These are phyloP conservation scores for Paragorgia papillata DNA, from an alignment of 92 coral and sea anemone genomes.

Conservation along the genomic window DNA sequence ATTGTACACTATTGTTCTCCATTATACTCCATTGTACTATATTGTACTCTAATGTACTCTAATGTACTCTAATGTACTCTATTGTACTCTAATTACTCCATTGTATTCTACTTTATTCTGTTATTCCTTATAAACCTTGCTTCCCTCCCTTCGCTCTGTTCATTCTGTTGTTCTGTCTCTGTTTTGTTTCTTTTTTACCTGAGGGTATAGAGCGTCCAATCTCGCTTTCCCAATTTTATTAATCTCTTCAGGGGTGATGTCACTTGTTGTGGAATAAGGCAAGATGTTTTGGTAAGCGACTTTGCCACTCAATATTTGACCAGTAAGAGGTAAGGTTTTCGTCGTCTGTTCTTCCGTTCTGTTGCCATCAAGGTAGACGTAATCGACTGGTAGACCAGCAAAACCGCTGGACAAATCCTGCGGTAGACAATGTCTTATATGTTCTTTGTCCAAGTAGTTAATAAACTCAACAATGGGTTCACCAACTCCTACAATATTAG, in stretches of 20 bases:
- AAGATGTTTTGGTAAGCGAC: conserved; percentile 67
- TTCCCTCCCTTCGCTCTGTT: too few species aligned
- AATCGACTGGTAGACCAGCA: conserved; percentile 73
- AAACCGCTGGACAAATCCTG: conserved; percentile 79
- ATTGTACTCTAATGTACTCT: too few species aligned
- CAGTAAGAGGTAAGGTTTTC: conserved; percentile 62
- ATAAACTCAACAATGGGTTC: conserved; percentile 73
- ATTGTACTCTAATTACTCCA: too few species aligned
- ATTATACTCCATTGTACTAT: too few species aligned
- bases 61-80: too few species aligned
- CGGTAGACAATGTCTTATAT: conserved; percentile 78
- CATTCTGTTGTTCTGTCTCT: background rate
- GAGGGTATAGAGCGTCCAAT: conserved; percentile 59
- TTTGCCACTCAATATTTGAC: conserved; percentile 71
- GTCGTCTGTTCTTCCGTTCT: conserved; percentile 60
- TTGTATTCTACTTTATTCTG: too few species aligned
- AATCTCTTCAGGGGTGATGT: conserved; percentile 72
- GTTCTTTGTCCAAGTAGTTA: conserved; percentile 67
- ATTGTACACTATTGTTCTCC: too few species aligned
- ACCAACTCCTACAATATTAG: conserved; percentile 74
- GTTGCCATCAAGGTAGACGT: conserved; percentile 71
- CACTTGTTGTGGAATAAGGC: conserved; percentile 78
- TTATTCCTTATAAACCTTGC: too few species aligned
- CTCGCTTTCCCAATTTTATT: conserved; percentile 71
- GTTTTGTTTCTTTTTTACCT: background rate